Evolutionary conservation across 2,113 vertebrate genomes (phyloP).

Genomic region (Myotis lucifugus): DNA sequence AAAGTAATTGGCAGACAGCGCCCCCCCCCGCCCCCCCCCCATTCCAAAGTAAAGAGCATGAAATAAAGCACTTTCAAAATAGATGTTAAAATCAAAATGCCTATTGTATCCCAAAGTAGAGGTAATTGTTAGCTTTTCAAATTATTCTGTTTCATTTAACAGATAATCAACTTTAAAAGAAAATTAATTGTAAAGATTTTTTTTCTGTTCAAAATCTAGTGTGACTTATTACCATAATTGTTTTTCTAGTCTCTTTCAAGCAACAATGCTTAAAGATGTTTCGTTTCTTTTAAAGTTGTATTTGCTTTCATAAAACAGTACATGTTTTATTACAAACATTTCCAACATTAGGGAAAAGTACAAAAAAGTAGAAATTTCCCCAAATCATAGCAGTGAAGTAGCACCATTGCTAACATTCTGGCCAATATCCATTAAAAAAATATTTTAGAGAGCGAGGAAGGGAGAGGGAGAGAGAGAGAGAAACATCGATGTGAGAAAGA

Average conservation of each 20-base stretch:
- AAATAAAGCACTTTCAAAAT: background rate
- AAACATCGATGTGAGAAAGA: too few relatives aligned
- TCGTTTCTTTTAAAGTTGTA: background rate
- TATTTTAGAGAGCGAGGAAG: too few relatives aligned
- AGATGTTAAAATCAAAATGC: background rate
- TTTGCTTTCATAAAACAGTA: background rate
- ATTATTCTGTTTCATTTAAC: background rate
- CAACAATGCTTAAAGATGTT: background rate
- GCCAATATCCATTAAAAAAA: background rate
- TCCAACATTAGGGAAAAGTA: background rate
- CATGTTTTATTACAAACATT: background rate
- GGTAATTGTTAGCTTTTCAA: background rate
- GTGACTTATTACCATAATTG: background rate
- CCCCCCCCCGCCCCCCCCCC: too few relatives aligned
- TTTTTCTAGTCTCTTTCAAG: background rate
- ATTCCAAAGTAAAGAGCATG: background rate
- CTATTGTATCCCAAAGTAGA: background rate
- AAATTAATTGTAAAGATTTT: background rate
- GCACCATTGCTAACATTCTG: background rate
- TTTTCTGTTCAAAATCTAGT: constrained; percentile 32
- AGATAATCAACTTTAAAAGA: background rate
- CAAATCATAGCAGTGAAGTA: background rate
- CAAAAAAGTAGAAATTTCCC: background rate
- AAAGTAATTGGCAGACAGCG: background rate
- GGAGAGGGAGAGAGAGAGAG: too few relatives aligned